These are phyloP conservation scores for Cyanoramphus novaezelandiae DNA, from an alignment of 2,113 vertebrate species.

Conservation along the genomic window DNA sequence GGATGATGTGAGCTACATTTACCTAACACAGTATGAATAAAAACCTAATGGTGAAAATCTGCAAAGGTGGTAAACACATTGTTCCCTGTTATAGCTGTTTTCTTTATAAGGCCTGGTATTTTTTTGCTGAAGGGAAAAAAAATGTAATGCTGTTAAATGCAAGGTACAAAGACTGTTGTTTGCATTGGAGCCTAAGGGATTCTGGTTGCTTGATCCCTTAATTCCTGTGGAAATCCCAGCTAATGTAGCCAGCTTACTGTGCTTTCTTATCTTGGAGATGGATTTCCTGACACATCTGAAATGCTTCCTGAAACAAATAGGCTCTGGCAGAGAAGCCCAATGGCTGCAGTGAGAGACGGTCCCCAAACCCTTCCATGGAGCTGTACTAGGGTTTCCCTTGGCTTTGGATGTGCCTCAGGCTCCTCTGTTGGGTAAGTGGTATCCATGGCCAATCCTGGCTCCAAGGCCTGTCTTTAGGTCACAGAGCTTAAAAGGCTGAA, in stretches of 20 bases:
- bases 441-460: neutral
- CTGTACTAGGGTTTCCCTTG: neutral
- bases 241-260: neutral
- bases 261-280: neutral
- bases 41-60: neutral
- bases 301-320: neutral
- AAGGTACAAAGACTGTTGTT: neutral
- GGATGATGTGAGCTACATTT: neutral
- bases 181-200: neutral
- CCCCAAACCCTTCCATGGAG: neutral
- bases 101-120: neutral
- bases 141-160: neutral
- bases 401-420: neutral
- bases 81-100: neutral
- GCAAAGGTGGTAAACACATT: neutral
- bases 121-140: neutral
- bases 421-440: neutral
- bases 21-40: neutral
- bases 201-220: neutral
- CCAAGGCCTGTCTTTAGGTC: neutral
- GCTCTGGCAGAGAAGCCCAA: neutral
- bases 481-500: neutral
- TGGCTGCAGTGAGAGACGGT: rapidly evolving
- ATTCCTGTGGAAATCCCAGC: constrained; percentile 41
- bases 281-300: neutral